Evolutionary conservation across 92 coral and sea anemone species (phyloP), one percentile per base, ranked within the genome.

Genomic region (Epizoanthus rinbou): DNA sequence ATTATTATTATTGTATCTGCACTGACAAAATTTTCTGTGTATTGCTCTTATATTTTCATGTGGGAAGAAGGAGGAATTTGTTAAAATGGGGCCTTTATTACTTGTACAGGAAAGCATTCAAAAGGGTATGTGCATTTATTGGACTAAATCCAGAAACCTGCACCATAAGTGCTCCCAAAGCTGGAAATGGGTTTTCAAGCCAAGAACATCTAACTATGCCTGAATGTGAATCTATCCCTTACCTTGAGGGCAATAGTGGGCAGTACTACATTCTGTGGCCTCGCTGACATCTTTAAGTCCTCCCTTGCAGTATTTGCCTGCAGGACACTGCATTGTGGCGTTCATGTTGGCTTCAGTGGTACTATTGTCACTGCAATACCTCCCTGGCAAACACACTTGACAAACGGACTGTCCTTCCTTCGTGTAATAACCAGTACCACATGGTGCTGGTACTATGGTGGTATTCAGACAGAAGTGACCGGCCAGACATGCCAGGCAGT

Each of bases 201-300:
- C 54, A 50, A 50, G 8, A 50, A 0, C 15, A 0, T 50, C 54
- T 50, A 10, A 10, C 54, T 50, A 3, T 50, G 14, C 54, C 4
- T 13, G n/a, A 28, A 28, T 28, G 18, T 6, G 13, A 3, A 31
- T 35, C 3, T 24, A 9, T 8, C 37, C 52, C 84, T 74, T 73
- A 96, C 99, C 99, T 90, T 96, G 85, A 16, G 98, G 97, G 69
- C 99, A 96, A 66, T 96, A 96, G 66, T 96, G 98, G 35, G 98
- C 99, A 31, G 67, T 87, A 15, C 84, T 80, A 81, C 99, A 96
- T 4, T 82, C 69, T 16, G 88, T 94, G 0, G 98, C 99, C 57
- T 91, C 98, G 87, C 80, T 82, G 65, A 91, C 99, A 72, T 79
- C 80, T 72, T 87, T 90, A 54, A 96, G 73, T 5, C 98, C 97